Conservation (phyloP, 1,140 invertebrate species). For the Drosophila jambulina region DNA sequence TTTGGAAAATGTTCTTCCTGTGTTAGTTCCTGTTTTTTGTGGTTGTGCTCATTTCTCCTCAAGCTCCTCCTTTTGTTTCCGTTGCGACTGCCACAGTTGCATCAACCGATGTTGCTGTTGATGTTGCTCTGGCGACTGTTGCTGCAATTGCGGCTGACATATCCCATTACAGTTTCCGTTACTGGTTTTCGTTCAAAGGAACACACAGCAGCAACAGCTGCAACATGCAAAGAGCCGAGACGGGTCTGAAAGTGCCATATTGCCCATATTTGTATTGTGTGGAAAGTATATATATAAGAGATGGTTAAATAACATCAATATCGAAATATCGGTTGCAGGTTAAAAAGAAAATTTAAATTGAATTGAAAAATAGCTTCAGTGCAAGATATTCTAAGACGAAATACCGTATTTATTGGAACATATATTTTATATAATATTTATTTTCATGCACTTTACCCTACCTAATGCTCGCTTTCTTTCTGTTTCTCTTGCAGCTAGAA, state of each 20-base stretch:
- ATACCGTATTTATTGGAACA: not conserved
- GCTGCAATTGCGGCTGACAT: slow-evolving; percentile 42
- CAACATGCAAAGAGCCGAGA: slow-evolving; percentile 9
- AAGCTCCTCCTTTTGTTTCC: slow-evolving; percentile 30
- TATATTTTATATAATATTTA: not conserved
- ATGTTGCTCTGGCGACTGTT: slow-evolving; percentile 15
- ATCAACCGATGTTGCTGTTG: slow-evolving; percentile 5
- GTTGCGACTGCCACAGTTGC: slow-evolving; percentile 17
- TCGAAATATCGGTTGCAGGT: not conserved
- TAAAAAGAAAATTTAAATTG: not conserved
- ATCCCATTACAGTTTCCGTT: slow-evolving; percentile 58
- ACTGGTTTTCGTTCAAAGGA: slow-evolving; percentile 32
- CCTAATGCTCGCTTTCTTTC: not conserved
- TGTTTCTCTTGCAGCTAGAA: slow-evolving; percentile 32
- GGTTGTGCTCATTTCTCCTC: slow-evolving; percentile 1
- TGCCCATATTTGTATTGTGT: not conserved
- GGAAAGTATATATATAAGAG: slow-evolving; percentile 1
- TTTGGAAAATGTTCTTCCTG: not conserved
- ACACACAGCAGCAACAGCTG: slow-evolving; percentile 17
- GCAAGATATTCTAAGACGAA: not conserved
- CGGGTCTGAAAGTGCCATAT: not conserved
- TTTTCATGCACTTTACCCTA: not conserved
- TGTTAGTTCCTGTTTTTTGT: slow-evolving; percentile 14
- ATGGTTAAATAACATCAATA: slow-evolving; percentile 1
- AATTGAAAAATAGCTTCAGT: too few species aligned